A percentile compares a stretch with the other conserved stretches of the same genome.
Conservation (phyloP, 2,797 vertebrate genomes). For the Megaceryle alcyon region DNA sequence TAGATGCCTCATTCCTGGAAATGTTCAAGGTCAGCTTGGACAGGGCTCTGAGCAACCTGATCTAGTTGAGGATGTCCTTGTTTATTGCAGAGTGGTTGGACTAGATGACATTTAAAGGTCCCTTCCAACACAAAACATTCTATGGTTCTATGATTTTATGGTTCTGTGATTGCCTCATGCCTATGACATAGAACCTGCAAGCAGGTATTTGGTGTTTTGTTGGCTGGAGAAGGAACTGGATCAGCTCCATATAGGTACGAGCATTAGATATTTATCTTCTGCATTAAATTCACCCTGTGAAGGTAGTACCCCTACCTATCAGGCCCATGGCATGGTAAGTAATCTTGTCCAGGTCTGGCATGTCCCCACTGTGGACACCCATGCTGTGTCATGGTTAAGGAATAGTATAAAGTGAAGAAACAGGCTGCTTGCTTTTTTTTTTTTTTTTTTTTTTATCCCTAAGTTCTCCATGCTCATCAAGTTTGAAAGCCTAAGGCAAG, state of each 20-base stretch:
- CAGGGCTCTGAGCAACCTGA: background rate
- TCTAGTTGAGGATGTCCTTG: background rate
- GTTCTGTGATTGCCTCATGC: background rate
- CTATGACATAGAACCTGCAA: background rate
- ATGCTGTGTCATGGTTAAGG: background rate
- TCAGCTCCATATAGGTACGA: background rate
- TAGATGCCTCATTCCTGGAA: background rate
- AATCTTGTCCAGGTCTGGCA: background rate
- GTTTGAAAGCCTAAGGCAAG: conserved; percentile 65
- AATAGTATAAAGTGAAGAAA: background rate
- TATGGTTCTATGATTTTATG: background rate
- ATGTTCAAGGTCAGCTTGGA: background rate
- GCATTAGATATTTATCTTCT: background rate
- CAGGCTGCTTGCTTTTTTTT: background rate
- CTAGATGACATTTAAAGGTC: background rate
- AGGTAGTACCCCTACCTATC: background rate
- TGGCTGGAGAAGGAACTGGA: background rate
- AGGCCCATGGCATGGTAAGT: background rate
- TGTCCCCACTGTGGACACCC: fast-evolving
- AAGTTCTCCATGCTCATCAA: conserved; percentile 45
- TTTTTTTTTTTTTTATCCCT: background rate
- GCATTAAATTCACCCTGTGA: background rate
- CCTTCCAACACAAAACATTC: background rate
- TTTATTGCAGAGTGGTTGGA: fast-evolving
- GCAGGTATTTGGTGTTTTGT: fast-evolving